Evolutionary conservation across 1,140 invertebrate species (phyloP), one percentile per base, ranked within the genome.

Genomic region (Matsumurasca onukii): DNA sequence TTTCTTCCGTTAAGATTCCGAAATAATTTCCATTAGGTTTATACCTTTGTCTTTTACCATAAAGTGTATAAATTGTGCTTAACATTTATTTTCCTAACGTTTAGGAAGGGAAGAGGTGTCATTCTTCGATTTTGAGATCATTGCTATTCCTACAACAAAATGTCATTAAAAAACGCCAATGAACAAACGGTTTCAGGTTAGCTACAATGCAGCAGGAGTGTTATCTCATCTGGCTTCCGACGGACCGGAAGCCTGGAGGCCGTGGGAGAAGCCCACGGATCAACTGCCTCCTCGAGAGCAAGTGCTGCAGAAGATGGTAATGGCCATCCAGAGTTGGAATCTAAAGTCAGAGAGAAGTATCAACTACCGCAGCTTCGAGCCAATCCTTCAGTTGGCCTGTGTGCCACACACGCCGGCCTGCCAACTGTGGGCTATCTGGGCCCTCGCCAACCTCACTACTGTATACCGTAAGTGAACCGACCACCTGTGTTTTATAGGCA

Each of bases 391-490:
- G 67, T 80, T 98, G 48, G 84, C 96, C 2, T 83, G 87, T 71
- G 86, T 91, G 64, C 88, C 88, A 76, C 90, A 95, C 72, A 95
- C 93, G 1, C 90, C 92, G 0, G 88, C 94, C 77, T 97, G 94
- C 79, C 94, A 97, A 77, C 88, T 95, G 76, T 98, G 96, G 96
- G 94, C 95, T 1, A 90, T 93, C n/a, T 99, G 97, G 97, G 97
- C 96, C 3, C 82, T 99, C 45, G 95, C 95, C 31, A 99, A 99
- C 83, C 85, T 99, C 22, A 98, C 95, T 15, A 88, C 87, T 74
- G 93, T 98, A 51, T 94, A 94, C 79, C 90, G 92, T 94, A 82
- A 90, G 91, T 90, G 17, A 39, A 39, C 17, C 17, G 34, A n/a
- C n/a, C n/a, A n/a, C n/a, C n/a, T n/a, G n/a, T n/a, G n/a, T n/a